A percentile compares a stretch with the other conserved stretches of the same genome.
These are phyloP conservation scores for Hydrozoanthus gracilis DNA, from an alignment of 92 coral and sea anemone genomes.

Conservation along the genomic window DNA sequence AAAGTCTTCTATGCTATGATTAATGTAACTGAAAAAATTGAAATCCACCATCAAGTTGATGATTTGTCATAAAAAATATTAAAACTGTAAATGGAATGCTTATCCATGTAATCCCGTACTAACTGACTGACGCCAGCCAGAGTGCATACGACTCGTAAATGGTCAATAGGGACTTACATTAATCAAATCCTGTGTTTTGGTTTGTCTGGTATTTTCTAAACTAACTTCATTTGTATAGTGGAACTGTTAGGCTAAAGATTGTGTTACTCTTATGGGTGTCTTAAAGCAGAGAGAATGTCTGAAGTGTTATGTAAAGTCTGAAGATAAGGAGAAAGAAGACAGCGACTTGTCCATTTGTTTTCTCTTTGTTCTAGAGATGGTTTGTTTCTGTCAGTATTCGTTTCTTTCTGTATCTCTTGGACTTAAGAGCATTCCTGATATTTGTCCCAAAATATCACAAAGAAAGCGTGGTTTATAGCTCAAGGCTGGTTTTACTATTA, in stretches of 20 bases:
- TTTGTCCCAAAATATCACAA: background rate
- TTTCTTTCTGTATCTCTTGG: background rate
- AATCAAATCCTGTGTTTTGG: background rate
- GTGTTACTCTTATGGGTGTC: slow-evolving; percentile 6
- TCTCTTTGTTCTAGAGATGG: background rate
- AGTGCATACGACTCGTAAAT: background rate
- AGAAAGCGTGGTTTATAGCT: background rate
- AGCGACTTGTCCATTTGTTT: background rate
- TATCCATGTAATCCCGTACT: background rate
- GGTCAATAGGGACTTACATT: background rate
- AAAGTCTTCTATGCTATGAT: too few relatives aligned
- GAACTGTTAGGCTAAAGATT: background rate
- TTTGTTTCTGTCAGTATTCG: background rate
- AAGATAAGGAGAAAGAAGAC: background rate
- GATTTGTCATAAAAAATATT: too few relatives aligned
- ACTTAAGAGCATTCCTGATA: background rate
- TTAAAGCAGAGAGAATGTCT: slow-evolving; percentile 21
- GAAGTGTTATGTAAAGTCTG: background rate
- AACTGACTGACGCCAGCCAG: background rate
- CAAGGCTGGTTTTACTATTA: background rate
- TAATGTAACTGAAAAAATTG: too few relatives aligned
- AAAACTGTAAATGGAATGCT: background rate
- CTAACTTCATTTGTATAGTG: background rate
- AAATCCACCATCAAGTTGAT: background rate
- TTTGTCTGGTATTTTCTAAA: background rate